These are phyloP conservation scores for Ashinkailepas kermadecensis DNA, from an alignment of 2,888 invertebrate species.

Conservation along the genomic window DNA sequence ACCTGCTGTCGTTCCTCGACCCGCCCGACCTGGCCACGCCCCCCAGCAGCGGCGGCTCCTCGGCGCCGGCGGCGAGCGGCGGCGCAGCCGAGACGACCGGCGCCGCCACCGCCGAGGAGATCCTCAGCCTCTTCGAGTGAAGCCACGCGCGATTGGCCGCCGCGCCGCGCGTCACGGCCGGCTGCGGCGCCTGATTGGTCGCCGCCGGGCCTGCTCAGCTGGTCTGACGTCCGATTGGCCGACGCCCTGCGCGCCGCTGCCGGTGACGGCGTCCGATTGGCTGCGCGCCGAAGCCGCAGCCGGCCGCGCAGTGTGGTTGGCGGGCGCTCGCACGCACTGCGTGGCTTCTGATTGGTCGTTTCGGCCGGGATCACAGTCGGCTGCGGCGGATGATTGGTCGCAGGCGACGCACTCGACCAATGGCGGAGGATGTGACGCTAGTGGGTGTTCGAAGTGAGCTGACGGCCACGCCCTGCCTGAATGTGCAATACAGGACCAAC, in stretches of 20 bases:
- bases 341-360: too few species aligned
- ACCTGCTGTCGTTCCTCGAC: slow-evolving; percentile 85
- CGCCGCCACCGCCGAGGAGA: slow-evolving; percentile 33
- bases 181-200: neutral
- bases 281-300: too few species aligned
- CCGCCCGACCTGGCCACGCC: slow-evolving; percentile 71
- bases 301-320: too few species aligned
- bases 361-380: too few species aligned
- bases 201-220: neutral
- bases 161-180: neutral
- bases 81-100: slow-evolving; percentile 31
- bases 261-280: too few species aligned
- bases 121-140: slow-evolving; percentile 34
- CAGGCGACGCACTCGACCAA: too few species aligned
- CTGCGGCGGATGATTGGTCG: too few species aligned
- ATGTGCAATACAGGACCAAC: neutral
- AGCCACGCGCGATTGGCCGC: neutral
- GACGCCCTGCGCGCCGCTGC: too few species aligned
- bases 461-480: neutral
- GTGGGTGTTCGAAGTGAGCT: too few species aligned
- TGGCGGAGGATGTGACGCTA: too few species aligned
- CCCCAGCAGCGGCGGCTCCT: slow-evolving; percentile 56
- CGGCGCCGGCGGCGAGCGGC: slow-evolving; percentile 30
- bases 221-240: too few species aligned
- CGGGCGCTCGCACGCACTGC: too few species aligned